Base-by-base conservation (phyloP, 2,888 invertebrate species). In the Zaprionus bogoriensis region DNA sequence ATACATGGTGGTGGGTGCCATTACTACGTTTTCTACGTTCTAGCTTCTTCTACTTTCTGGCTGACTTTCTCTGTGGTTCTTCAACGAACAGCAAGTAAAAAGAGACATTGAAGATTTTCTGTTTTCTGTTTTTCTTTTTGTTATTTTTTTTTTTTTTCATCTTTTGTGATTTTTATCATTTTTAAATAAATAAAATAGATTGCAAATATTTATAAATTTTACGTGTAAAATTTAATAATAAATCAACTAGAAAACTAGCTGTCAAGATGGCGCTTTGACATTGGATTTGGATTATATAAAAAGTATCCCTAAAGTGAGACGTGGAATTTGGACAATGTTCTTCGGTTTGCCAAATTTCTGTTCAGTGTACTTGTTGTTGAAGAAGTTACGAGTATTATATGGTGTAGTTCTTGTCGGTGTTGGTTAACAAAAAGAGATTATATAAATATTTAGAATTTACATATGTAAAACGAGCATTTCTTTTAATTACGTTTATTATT, bases 381-480 rank as follows among this genome's bases (percentile, higher is more conserved):
- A 83, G 80, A 83, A 77, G 80, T 77, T 78, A 71, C 70, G 75
- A 73, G 77, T 86, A 73, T 68, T 79, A 52, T 61, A 62, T 64
- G 55, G 45, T 66, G 65, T 50, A 67, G 42, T 59, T 59, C 47
- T 60, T 62, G 45, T 51, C 62, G 54, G 57, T 62, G 45, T 67
- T 77, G 67, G 67, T 77, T 70, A 74, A 81, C 71, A 77, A 77
- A 77, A 79, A 77, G 71, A 85, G 63, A 68, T 74, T 82, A 67
- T 74, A 77, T 77, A 77, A 71, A 72, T 74, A 59, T 65, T 45
- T 62, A 52, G 38, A 74, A 74, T 87, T 87, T 83, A 84, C 77
- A 85, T 81, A 86, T 81, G 74, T 79, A 87, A 87, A 84, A 87
- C 84, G 82, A 77, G 80, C 78, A 73, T 80, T 81, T 81, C 83